Conservation (phyloP, 1,140 invertebrate species). For the Leucophenga varia region DNA sequence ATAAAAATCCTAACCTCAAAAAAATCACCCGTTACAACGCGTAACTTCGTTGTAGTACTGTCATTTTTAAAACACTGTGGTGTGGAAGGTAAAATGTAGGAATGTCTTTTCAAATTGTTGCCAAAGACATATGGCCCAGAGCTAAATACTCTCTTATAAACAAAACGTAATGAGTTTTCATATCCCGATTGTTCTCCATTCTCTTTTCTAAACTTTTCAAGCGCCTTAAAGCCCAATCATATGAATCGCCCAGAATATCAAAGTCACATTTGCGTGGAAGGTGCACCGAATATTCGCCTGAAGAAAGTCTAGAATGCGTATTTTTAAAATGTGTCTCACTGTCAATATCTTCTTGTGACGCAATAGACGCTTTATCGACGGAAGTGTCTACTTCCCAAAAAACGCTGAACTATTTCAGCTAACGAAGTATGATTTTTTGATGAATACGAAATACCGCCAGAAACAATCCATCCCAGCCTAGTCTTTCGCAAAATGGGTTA, state of each 20-base stretch:
- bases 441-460: not conserved
- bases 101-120: not conserved
- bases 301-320: not conserved
- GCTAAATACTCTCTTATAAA: conserved; percentile 2
- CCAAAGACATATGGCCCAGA: conserved; percentile 3
- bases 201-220: not conserved
- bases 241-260: conserved; percentile 3
- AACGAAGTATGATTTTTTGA: not conserved
- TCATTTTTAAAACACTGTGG: conserved; percentile 13
- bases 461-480: conserved; percentile 13
- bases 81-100: conserved; percentile 13
- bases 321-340: conserved; percentile 5
- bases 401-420: conserved; percentile 6
- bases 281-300: conserved; percentile 4
- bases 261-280: not conserved
- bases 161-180: not conserved
- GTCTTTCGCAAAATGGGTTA: conserved; percentile 11
- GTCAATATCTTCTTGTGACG: not conserved
- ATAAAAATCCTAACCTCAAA: no score
- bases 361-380: no score
- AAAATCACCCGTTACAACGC: no score
- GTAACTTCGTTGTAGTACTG: conserved; percentile 24
- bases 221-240: not conserved
- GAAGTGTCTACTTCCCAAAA: conserved; percentile 7
- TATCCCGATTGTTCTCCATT: not conserved